These are phyloP conservation scores for Drosophila burlai DNA, from an alignment of 1,140 invertebrate species.

Conservation along the genomic window DNA sequence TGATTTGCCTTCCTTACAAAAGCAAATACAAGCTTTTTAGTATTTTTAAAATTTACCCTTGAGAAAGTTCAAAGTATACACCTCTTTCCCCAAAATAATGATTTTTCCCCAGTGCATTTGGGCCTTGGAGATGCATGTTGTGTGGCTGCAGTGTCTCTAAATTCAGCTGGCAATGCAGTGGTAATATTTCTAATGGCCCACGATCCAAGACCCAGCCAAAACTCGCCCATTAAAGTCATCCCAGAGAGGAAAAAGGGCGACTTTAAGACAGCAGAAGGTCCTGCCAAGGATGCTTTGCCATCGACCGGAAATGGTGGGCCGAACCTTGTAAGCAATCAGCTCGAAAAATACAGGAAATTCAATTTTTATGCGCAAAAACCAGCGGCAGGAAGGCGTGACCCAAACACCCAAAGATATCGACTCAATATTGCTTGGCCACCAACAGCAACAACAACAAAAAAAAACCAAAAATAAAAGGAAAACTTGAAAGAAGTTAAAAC, in stretches of 20 bases:
- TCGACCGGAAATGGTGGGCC: constrained; percentile 61
- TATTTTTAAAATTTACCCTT: background rate
- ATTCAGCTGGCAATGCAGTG: constrained; percentile 53
- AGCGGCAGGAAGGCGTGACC: constrained; percentile 50
- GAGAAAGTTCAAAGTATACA: background rate
- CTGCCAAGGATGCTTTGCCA: constrained; percentile 6
- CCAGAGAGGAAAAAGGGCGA: background rate
- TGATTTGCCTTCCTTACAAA: background rate
- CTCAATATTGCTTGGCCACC: constrained; percentile 58
- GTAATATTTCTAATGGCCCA: constrained; percentile 69
- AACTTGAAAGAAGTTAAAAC: constrained; percentile 70
- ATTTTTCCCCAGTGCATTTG: constrained; percentile 10
- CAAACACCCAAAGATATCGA: constrained; percentile 40
- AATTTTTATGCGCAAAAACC: constrained; percentile 72
- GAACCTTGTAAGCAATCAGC: constrained; percentile 65
- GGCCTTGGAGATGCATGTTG: constrained; percentile 26
- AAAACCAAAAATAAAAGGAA: constrained; percentile 23
- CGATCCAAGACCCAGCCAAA: constrained; percentile 14
- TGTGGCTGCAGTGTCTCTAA: constrained; percentile 48
- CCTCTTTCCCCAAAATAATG: background rate
- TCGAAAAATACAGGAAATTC: constrained; percentile 72
- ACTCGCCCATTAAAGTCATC: constrained; percentile 17
- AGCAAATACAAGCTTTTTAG: background rate
- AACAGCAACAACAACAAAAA: constrained; percentile 1
- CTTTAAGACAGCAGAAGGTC: constrained; percentile 44